Percentiles rank a stretch among this genome's conserved stretches.
Conservation (phyloP, 2,888 invertebrate species). For the Diloba caeruleocephala region DNA sequence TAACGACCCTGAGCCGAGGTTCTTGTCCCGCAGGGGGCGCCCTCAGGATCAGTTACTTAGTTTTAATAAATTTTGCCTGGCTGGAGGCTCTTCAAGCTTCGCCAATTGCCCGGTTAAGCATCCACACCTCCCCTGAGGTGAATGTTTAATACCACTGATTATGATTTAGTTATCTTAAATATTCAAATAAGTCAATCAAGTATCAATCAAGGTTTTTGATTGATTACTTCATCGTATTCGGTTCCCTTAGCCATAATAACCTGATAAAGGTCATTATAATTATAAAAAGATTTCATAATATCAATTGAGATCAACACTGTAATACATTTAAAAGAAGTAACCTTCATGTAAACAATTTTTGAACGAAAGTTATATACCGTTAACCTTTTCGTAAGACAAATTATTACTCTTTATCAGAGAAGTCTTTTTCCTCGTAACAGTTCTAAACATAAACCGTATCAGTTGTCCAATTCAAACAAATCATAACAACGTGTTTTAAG, state of each 20-base stretch:
- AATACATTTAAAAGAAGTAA: neutral
- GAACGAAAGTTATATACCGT: slow-evolving; percentile 1
- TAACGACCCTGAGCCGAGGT: too few species aligned
- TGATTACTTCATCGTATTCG: slow-evolving; percentile 16
- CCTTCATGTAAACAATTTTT: neutral
- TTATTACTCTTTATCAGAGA: slow-evolving; percentile 1
- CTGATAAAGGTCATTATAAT: slow-evolving; percentile 26
- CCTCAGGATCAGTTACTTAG: too few species aligned
- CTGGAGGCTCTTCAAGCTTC: too few species aligned
- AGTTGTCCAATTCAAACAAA: slow-evolving; percentile 53
- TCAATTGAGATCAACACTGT: too few species aligned
- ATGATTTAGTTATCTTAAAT: too few species aligned
- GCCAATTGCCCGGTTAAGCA: too few species aligned
- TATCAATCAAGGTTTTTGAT: slow-evolving; percentile 28
- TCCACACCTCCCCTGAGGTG: too few species aligned
- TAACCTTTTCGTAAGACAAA: neutral
- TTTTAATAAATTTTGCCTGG: too few species aligned
- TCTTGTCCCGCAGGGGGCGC: too few species aligned
- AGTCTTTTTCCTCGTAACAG: slow-evolving; percentile 7
- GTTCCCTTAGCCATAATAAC: slow-evolving; percentile 8
- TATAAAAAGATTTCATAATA: slow-evolving; percentile 2
- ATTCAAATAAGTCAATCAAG: slow-evolving; percentile 30
- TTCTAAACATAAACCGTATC: slow-evolving; percentile 35
- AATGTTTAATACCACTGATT: too few species aligned
- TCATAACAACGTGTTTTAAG: slow-evolving; percentile 54